Evolutionary conservation across 2,113 vertebrate species (phyloP).

Genomic region (Coptodon bakossiorum): DNA sequence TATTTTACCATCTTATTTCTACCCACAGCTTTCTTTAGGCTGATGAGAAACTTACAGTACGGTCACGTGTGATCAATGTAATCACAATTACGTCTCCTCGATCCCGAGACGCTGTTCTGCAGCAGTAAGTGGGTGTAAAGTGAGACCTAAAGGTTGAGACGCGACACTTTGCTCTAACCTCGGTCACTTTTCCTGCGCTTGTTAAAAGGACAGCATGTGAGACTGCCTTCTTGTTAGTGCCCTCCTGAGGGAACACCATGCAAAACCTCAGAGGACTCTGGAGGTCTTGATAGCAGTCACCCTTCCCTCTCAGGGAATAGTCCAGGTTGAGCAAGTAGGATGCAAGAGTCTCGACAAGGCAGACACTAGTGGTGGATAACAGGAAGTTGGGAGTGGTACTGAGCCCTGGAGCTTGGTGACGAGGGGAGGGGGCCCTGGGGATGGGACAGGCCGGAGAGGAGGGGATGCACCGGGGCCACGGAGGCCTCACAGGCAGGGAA

Average conservation of each 20-base stretch:
- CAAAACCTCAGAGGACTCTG: slow-evolving; percentile 5
- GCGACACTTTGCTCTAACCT: not conserved
- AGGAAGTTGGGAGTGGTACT: slow-evolving; percentile 22
- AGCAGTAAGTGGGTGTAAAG: slow-evolving; percentile 12
- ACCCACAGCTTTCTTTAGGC: slow-evolving; percentile 25
- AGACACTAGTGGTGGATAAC: slow-evolving; percentile 48
- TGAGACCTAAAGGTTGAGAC: slow-evolving; percentile 5
- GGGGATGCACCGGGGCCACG: not conserved
- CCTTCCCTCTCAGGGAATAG: slow-evolving; percentile 11
- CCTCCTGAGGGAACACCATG: not conserved
- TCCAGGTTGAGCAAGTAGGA: slow-evolving; percentile 21
- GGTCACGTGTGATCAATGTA: slow-evolving; percentile 3
- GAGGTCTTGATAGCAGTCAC: slow-evolving; percentile 5
- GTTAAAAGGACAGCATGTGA: not conserved
- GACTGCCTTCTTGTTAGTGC: slow-evolving; percentile 13
- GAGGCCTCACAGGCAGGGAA: slow-evolving; percentile 11
- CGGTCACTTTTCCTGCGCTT: slow-evolving; percentile 13
- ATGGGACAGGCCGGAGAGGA: slow-evolving; percentile 7
- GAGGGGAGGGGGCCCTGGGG: not conserved
- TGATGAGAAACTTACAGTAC: slow-evolving; percentile 53
- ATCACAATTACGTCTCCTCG: not conserved
- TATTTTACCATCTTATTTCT: slow-evolving; percentile 51
- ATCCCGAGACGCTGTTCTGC: not conserved
- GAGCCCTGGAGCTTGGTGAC: slow-evolving; percentile 10
- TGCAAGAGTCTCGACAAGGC: slow-evolving; percentile 40